These are phyloP conservation scores for Macrochelys suwanniensis DNA, from an alignment of 2,797 vertebrate species.

Conservation along the genomic window DNA sequence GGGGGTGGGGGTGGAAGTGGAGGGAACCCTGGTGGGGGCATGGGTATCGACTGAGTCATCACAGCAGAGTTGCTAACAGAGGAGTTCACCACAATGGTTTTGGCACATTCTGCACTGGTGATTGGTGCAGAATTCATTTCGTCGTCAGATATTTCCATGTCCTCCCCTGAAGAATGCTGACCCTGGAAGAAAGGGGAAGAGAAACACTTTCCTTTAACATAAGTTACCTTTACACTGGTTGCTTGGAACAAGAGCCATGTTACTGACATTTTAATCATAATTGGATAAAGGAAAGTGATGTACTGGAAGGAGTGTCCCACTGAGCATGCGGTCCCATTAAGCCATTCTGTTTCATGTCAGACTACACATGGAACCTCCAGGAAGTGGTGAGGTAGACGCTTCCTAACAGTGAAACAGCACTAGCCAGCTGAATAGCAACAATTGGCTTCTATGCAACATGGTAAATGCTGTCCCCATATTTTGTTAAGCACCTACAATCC, in stretches of 20 bases:
- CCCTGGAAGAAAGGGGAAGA: constrained; percentile 79
- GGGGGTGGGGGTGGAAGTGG: constrained; percentile 83
- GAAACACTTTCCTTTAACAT: neutral
- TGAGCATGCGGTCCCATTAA: constrained; percentile 52
- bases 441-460: neutral
- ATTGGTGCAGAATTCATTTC: constrained; percentile 93
- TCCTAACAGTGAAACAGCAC: constrained; percentile 44
- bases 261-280: constrained; percentile 53
- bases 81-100: constrained; percentile 90
- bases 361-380: neutral
- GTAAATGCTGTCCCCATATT: neutral
- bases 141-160: constrained; percentile 99
- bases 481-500: neutral
- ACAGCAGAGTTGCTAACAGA: constrained; percentile 82
- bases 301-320: constrained; percentile 14
- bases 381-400: constrained; percentile 47
- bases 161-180: constrained; percentile 95
- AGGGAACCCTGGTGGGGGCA: constrained; percentile 89
- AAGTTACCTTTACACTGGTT: neutral
- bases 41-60: constrained; percentile 86
- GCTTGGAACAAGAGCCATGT: constrained; percentile 61
- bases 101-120: constrained; percentile 89
- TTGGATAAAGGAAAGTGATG: neutral
- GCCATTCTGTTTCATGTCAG: constrained; percentile 46
- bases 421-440: constrained; percentile 27